Percentiles rank a stretch among this genome's conserved stretches.
Evolutionary conservation across 2,797 vertebrate species (phyloP).

Genomic region (Dryobates pubescens): DNA sequence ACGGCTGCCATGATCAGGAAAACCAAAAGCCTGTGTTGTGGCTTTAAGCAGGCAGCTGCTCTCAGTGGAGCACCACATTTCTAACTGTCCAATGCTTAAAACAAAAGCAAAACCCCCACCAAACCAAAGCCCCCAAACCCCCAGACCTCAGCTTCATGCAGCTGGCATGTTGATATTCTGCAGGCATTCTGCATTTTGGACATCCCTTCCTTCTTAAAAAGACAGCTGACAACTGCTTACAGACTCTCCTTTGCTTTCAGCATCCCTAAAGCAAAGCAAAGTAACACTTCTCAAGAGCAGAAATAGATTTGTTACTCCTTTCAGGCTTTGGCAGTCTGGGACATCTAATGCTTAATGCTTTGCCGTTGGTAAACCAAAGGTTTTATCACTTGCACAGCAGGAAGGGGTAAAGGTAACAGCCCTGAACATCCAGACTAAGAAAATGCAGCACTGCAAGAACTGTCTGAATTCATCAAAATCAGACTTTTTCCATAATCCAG

Average conservation of each 20-base stretch:
- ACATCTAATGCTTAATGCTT: too few species aligned
- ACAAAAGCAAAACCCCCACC: neutral
- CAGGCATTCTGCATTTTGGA: neutral
- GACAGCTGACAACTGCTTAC: neutral
- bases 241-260: neutral
- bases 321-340: neutral
- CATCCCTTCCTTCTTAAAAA: neutral
- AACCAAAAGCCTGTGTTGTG: neutral
- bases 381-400: neutral
- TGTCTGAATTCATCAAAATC: neutral
- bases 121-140: neutral
- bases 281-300: neutral
- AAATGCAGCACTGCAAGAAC: neutral
- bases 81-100: neutral
- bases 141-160: neutral
- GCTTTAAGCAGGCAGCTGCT: neutral
- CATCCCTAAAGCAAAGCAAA: neutral
- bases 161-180: too few species aligned
- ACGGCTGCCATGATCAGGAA: rapidly evolving
- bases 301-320: neutral
- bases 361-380: too few species aligned
- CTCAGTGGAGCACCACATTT: neutral
- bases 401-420: neutral
- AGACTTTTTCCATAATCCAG: neutral
- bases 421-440: neutral